Conservation (phyloP, 2,888 invertebrate genomes). For the Heterodera filipjevi region DNA sequence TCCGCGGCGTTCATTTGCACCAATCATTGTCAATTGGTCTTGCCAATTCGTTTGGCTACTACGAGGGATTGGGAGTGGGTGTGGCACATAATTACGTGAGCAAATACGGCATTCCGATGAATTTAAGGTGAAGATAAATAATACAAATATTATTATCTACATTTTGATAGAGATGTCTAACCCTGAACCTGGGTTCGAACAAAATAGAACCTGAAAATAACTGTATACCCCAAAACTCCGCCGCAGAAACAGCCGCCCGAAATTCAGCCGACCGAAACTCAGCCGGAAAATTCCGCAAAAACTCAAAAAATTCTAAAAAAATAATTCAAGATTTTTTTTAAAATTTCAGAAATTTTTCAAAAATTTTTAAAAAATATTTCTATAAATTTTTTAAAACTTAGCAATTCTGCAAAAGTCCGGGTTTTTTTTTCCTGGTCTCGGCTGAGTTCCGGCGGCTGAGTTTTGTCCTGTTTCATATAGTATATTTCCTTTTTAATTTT, state of each 20-base stretch:
- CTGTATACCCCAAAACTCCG: no score
- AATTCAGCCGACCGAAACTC: no score
- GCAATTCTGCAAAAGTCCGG: background rate
- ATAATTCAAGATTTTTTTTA: no score
- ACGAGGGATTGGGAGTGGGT: background rate
- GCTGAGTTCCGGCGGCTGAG: background rate
- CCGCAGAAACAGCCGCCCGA: no score
- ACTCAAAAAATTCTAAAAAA: no score
- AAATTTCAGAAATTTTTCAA: no score
- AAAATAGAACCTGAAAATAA: no score
- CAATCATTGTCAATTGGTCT: no score
- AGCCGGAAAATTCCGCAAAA: no score
- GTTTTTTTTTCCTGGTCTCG: background rate
- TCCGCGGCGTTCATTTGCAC: background rate
- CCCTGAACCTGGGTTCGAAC: no score
- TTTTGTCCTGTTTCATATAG: background rate
- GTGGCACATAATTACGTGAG: constrained; percentile 29
- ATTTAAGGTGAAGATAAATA: constrained; percentile 25
- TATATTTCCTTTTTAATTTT: background rate
- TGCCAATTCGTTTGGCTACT: background rate
- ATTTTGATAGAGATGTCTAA: background rate
- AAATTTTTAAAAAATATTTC: no score
- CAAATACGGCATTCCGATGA: constrained; percentile 35
- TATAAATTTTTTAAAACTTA: no score
- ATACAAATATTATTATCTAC: background rate